phyloP scores from a whole-genome alignment of 2,113 vertebrate species.

The Sapayoa aenigma region DNA sequence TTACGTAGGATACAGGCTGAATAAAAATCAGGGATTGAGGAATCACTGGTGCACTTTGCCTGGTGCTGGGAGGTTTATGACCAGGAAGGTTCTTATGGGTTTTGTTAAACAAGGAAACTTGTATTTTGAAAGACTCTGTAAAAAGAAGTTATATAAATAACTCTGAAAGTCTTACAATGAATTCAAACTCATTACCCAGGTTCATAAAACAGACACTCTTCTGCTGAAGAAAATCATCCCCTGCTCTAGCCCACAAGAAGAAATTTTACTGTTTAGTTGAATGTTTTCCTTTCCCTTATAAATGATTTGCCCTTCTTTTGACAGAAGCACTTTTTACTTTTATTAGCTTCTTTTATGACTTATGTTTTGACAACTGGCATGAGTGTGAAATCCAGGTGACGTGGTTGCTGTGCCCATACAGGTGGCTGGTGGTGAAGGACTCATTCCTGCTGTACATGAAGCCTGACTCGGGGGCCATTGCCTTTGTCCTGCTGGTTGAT shows the following conservation, averaged over 20 bases:
- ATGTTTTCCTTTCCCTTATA: background rate
- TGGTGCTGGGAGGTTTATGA: background rate
- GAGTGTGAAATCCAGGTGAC: background rate
- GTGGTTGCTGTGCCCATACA: constrained; percentile 33
- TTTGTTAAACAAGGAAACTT: background rate
- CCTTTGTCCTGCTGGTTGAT: constrained; percentile 92
- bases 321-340: background rate
- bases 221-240: background rate
- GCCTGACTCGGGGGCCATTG: constrained; percentile 86
- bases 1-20: background rate
- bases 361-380: rapidly evolving
- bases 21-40: background rate
- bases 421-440: constrained; percentile 97
- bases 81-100: background rate
- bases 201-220: background rate
- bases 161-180: background rate
- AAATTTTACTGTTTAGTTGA: background rate
- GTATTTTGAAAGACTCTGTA: background rate
- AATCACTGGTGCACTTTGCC: background rate
- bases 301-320: background rate
- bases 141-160: background rate
- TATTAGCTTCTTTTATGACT: background rate
- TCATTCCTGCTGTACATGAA: constrained; percentile 96
- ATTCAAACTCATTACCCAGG: background rate
- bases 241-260: background rate